Percentiles rank a stretch among this genome's conserved stretches.
Evolutionary conservation across 2,113 vertebrate genomes (phyloP).

Genomic region (Raja brachyura): DNA sequence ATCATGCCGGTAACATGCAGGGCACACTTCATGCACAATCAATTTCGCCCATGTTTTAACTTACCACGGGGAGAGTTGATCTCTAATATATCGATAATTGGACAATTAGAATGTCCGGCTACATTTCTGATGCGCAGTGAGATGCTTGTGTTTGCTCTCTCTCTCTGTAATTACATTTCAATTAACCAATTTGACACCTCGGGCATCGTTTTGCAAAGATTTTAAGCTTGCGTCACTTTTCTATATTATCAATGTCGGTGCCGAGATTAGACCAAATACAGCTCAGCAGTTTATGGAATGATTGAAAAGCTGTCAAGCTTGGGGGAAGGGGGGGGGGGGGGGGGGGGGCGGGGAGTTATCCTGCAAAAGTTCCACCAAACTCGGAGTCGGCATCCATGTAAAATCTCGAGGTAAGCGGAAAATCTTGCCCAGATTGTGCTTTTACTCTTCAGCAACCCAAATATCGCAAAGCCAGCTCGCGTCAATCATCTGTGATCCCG

Average conservation of each 20-base stretch:
- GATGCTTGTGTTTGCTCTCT: neutral
- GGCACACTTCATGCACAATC: too few relatives aligned
- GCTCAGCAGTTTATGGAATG: neutral
- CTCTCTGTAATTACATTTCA: neutral
- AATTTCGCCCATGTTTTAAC: neutral
- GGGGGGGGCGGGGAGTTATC: too few relatives aligned
- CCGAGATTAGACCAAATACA: neutral
- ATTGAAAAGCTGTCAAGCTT: constrained; percentile 7
- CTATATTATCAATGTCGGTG: neutral
- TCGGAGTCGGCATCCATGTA: neutral
- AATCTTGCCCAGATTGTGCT: neutral
- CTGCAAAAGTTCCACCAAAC: neutral
- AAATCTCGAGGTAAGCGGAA: neutral
- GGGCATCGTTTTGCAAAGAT: neutral
- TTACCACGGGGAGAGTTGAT: neutral
- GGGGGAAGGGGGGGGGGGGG: too few relatives aligned
- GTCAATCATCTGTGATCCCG: neutral
- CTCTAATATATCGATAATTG: neutral
- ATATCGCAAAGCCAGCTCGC: neutral
- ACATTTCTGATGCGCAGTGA: neutral
- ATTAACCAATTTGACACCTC: too few relatives aligned
- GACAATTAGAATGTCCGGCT: neutral
- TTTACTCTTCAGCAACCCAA: neutral
- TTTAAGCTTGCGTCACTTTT: neutral
- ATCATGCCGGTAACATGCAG: too few relatives aligned